Percentiles rank a stretch among this genome's conserved stretches.
phyloP scores from a whole-genome alignment of 2,113 vertebrate species.

The Orcinus orca region DNA sequence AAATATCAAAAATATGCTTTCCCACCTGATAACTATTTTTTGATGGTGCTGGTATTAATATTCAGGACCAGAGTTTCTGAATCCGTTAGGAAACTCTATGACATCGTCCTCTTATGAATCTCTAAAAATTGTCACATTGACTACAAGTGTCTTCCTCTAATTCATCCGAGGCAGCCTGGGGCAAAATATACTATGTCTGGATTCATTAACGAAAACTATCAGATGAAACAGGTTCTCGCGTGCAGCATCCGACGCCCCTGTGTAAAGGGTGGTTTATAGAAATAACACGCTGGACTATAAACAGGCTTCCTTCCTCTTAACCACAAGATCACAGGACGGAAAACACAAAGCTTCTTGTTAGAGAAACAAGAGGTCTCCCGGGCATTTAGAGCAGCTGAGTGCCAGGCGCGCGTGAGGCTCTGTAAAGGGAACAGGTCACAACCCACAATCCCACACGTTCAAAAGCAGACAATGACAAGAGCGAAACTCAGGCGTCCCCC shows the following conservation, averaged over 20 bases:
- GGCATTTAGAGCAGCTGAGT: rapidly evolving
- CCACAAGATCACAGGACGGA: background rate
- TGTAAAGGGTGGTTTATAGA: background rate
- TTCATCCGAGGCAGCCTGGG: background rate
- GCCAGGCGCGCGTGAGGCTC: background rate
- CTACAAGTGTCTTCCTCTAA: background rate
- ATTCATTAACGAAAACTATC: constrained; percentile 49
- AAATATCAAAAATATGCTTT: constrained; percentile 44
- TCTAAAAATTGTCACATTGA: background rate
- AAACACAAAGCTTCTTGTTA: background rate
- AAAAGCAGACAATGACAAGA: background rate
- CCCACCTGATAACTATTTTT: background rate
- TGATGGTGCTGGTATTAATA: constrained; percentile 21
- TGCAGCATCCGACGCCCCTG: background rate
- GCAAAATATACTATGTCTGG: background rate
- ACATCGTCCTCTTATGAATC: background rate
- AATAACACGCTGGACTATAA: constrained; percentile 11
- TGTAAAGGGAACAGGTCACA: background rate
- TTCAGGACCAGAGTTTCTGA: constrained; percentile 10
- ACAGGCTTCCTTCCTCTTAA: background rate
- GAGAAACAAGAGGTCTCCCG: background rate
- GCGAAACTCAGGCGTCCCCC: rapidly evolving
- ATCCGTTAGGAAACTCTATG: constrained; percentile 14
- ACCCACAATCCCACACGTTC: too few relatives aligned
- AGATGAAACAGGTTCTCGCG: background rate